A percentile compares a stretch with the other conserved stretches of the same genome.
Evolutionary conservation across 2,113 vertebrate genomes (phyloP).

Genomic region (Ibidorhyncha struthersii): DNA sequence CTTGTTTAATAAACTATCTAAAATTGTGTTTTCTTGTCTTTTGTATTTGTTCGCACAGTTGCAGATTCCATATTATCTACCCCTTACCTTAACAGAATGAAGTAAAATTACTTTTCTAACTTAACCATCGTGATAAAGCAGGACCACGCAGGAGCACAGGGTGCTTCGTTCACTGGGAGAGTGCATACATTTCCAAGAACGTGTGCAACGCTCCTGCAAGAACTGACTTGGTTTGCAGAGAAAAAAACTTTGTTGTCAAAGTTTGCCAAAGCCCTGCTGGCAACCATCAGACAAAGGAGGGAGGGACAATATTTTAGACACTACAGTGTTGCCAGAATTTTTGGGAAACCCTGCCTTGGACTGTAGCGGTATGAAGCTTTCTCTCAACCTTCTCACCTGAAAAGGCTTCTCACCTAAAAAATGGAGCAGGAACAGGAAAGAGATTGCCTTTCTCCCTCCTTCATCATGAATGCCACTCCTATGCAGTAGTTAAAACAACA

Average conservation of each 20-base stretch:
- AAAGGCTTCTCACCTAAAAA: neutral
- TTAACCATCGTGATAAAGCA: neutral
- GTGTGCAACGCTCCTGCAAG: rapidly evolving
- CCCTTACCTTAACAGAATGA: neutral
- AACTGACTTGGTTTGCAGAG: neutral
- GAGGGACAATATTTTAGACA: neutral
- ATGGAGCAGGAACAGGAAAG: neutral
- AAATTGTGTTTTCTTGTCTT: neutral
- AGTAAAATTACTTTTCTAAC: neutral
- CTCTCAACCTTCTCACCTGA: neutral
- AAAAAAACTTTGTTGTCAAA: neutral
- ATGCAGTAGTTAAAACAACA: neutral
- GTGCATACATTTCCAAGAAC: neutral
- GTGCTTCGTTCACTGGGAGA: neutral
- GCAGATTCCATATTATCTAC: neutral
- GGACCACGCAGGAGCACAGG: neutral
- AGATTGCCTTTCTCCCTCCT: neutral
- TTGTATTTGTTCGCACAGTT: neutral
- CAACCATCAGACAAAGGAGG: neutral
- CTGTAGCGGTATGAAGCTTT: neutral
- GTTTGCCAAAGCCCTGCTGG: neutral
- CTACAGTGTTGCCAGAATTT: neutral
- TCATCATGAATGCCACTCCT: neutral
- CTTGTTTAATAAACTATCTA: neutral
- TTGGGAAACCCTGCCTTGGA: neutral